These are phyloP conservation scores for Oceanites oceanicus DNA, from an alignment of 2,113 vertebrate species.

Conservation along the genomic window DNA sequence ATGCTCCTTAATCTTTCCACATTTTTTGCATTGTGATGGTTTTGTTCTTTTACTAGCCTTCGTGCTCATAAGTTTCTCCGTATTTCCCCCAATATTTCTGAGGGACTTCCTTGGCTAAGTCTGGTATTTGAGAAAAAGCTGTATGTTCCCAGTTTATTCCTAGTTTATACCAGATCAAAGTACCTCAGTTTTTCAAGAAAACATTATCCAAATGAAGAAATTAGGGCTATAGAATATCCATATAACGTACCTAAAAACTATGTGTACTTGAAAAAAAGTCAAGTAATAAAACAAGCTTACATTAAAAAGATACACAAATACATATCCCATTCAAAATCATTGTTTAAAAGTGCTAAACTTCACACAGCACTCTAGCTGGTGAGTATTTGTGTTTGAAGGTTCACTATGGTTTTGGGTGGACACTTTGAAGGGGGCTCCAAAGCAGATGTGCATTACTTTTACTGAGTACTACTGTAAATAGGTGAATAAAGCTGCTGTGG, in stretches of 20 bases:
- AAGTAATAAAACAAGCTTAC: neutral
- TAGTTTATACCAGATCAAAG: neutral
- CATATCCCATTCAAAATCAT: neutral
- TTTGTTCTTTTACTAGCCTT: neutral
- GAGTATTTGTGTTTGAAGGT: neutral
- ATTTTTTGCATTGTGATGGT: neutral
- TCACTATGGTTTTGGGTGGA: neutral
- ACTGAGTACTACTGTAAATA: neutral
- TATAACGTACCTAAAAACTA: neutral
- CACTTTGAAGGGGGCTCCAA: neutral
- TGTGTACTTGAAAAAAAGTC: neutral
- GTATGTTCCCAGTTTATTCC: neutral
- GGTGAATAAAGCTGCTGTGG: constrained; percentile 12
- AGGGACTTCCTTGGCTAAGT: neutral
- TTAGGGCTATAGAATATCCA: neutral
- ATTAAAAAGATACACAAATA: neutral
- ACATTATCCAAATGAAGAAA: neutral
- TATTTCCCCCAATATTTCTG: neutral
- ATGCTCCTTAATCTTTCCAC: neutral
- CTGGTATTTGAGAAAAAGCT: neutral
- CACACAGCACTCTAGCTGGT: neutral
- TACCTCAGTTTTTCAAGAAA: neutral
- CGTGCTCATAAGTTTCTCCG: neutral
- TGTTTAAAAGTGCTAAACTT: neutral
- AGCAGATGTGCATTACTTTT: neutral